These are phyloP conservation scores for Chaetogeoica ovagalla DNA, from an alignment of 2,888 invertebrate species.

Conservation along the genomic window DNA sequence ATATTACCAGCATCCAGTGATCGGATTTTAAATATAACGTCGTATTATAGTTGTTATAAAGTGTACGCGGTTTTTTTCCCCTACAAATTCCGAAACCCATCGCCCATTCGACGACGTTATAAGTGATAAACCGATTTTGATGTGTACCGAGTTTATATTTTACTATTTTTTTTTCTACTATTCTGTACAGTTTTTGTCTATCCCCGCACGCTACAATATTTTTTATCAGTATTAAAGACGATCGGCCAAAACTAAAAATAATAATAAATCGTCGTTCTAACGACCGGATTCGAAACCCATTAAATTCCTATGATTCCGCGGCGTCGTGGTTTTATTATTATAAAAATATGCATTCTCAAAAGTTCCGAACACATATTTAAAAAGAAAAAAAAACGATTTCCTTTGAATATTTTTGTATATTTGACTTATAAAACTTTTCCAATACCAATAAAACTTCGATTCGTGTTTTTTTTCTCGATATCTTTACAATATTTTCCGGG, in stretches of 20 bases:
- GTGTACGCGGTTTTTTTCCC: neutral
- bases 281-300: neutral
- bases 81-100: neutral
- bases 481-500: neutral
- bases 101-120: neutral
- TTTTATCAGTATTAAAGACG: no score
- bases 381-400: neutral
- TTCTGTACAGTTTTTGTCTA: no score
- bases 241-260: no score
- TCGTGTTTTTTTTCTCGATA: neutral
- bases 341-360: neutral
- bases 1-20: no score
- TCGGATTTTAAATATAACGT: neutral
- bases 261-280: neutral
- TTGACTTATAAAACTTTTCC: neutral
- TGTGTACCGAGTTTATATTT: constrained; percentile 3
- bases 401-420: neutral
- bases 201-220: no score
- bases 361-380: neutral
- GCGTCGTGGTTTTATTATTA: neutral
- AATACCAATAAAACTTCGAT: neutral
- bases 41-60: neutral
- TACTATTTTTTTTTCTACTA: neutral
- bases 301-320: neutral
- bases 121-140: constrained; percentile 18